Evolutionary conservation across 1,140 invertebrate species (phyloP).

Genomic region (Pseudomyrmex concolor): DNA sequence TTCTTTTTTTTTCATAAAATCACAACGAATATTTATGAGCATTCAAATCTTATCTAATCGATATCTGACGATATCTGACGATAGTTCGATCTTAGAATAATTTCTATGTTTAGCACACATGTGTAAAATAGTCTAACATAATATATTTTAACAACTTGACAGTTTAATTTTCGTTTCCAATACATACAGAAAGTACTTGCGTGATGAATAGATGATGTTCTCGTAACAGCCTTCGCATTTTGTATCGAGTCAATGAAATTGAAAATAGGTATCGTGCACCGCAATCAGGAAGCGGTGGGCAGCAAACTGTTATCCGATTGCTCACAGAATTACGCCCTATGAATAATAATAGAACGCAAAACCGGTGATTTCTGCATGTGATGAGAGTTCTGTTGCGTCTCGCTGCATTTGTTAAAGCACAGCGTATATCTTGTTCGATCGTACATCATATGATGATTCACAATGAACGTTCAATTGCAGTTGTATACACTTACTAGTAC

Average conservation of each 20-base stretch:
- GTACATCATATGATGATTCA: background rate
- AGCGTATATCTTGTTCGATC: conserved; percentile 18
- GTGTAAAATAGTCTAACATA: conserved; percentile 7
- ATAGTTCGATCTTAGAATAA: conserved; percentile 18
- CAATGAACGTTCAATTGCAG: background rate
- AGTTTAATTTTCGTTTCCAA: conserved; percentile 36
- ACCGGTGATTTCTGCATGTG: conserved; percentile 40
- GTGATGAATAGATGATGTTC: conserved; percentile 24
- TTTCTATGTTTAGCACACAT: background rate
- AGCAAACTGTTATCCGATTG: conserved; percentile 18
- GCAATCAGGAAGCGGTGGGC: conserved; percentile 60
- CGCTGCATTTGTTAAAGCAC: conserved; percentile 24
- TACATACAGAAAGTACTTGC: background rate
- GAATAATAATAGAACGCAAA: conserved; percentile 59
- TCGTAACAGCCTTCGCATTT: conserved; percentile 44
- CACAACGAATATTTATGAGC: background rate
- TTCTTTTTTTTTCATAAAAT: too few relatives aligned
- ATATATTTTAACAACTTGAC: conserved; percentile 41
- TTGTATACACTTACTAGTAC: conserved; percentile 3
- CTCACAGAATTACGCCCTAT: conserved; percentile 24
- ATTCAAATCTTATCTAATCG: background rate
- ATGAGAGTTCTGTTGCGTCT: conserved; percentile 9
- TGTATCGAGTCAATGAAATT: conserved; percentile 58
- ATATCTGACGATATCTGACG: background rate
- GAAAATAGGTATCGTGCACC: conserved; percentile 65